Conservation (phyloP, 2,113 vertebrate genomes). For the Tapirus terrestris region DNA sequence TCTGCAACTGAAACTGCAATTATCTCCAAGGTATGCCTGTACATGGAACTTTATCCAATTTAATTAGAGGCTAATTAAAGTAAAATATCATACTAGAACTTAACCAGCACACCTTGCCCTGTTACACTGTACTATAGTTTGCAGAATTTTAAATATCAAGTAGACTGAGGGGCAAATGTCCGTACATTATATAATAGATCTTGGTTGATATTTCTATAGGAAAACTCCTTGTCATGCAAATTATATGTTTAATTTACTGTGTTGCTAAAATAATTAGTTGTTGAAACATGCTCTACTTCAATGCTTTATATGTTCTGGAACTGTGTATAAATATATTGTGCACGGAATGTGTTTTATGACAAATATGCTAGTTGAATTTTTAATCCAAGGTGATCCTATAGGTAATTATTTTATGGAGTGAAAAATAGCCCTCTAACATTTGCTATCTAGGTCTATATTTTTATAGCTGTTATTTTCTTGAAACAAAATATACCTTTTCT, state of each 20-base stretch:
- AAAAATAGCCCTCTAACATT: neutral
- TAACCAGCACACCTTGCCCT: neutral
- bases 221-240: constrained; percentile 26
- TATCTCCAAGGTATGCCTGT: no score
- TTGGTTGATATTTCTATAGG: neutral
- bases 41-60: neutral
- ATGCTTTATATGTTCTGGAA: neutral
- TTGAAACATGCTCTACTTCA: neutral
- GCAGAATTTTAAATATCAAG: neutral
- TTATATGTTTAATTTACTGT: neutral
- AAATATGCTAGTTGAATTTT: neutral
- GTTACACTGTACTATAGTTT: neutral
- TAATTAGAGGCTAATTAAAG: neutral
- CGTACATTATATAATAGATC: neutral
- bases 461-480: constrained; percentile 37
- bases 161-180: neutral
- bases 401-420: neutral
- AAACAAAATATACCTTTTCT: neutral
- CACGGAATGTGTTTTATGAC: neutral
- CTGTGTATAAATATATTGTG: neutral
- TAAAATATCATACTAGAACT: neutral
- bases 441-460: neutral
- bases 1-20: no score
- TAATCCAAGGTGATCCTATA: neutral
- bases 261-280: constrained; percentile 30